A percentile compares a stretch with the other conserved stretches of the same genome.
Conservation (phyloP, 2,888 invertebrate species). For the Sminthurides aquaticus region DNA sequence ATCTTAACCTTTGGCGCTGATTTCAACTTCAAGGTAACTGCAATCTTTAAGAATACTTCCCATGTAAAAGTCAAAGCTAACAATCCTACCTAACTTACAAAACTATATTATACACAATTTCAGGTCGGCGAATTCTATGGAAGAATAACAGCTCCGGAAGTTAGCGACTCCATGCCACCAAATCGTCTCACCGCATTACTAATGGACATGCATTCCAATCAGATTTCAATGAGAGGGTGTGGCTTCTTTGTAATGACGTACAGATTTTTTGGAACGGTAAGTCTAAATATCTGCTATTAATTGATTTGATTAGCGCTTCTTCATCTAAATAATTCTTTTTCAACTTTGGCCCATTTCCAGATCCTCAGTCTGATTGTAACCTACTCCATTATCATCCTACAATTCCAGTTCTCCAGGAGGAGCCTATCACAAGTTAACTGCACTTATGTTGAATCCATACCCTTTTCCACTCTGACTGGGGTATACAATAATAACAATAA, state of each 20-base stretch:
- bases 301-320: background rate
- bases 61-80: no score
- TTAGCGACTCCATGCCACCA: background rate
- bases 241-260: conserved; percentile 16
- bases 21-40: conserved; percentile 14
- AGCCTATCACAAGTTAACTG: conserved; percentile 10
- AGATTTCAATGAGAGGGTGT: conserved; percentile 14
- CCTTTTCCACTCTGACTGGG: no score
- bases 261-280: conserved; percentile 18
- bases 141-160: background rate
- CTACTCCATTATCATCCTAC: conserved; percentile 16
- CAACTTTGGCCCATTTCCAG: background rate
- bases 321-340: background rate
- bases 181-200: conserved; percentile 11
- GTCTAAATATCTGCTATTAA: background rate
- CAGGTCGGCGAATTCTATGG: conserved; percentile 16
- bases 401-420: conserved; percentile 13
- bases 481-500: no score
- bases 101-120: background rate
- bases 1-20: conserved; percentile 14
- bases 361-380: conserved; percentile 15
- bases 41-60: no score
- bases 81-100: background rate
- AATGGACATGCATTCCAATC: conserved; percentile 17
- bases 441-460: conserved; percentile 5